Evolutionary conservation across 2,113 vertebrate genomes (phyloP).

Genomic region (Anarrhichthys ocellatus): DNA sequence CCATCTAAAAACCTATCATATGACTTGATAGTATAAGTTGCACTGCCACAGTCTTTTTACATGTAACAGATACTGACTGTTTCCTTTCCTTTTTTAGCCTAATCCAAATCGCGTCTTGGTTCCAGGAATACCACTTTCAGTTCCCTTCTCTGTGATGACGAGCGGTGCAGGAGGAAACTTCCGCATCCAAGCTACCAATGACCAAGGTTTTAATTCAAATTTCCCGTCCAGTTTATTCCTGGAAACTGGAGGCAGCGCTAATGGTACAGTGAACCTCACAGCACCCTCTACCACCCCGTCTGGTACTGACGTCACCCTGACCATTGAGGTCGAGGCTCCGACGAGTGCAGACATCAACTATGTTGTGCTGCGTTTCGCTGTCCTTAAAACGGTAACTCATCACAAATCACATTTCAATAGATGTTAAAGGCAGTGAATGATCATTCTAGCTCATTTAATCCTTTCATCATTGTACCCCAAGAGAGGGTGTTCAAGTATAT

Average conservation of each 20-base stretch:
- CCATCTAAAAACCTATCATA: background rate
- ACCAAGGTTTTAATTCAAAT: constrained; percentile 26
- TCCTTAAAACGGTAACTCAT: constrained; percentile 36
- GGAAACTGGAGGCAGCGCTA: constrained; percentile 26
- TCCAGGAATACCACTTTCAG: constrained; percentile 37
- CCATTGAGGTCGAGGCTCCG: constrained; percentile 49
- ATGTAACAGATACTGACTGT: background rate
- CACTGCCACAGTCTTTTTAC: background rate
- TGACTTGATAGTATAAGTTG: background rate
- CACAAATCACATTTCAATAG: background rate
- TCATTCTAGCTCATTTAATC: background rate
- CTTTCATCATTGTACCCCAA: no score
- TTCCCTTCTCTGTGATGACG: constrained; percentile 58
- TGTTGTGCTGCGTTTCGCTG: constrained; percentile 29
- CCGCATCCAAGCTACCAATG: constrained; percentile 43
- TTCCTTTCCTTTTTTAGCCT: constrained; percentile 21
- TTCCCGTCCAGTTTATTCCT: constrained; percentile 31
- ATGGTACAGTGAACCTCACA: constrained; percentile 38
- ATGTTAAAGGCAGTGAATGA: background rate
- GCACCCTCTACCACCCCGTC: constrained; percentile 35
- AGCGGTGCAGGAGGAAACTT: constrained; percentile 18
- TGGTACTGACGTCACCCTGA: constrained; percentile 65
- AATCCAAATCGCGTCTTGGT: background rate
- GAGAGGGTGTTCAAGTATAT: no score
- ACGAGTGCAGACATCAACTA: constrained; percentile 59